These are phyloP conservation scores for Mythimna albipuncta DNA, from an alignment of 2,888 invertebrate species.

Conservation along the genomic window DNA sequence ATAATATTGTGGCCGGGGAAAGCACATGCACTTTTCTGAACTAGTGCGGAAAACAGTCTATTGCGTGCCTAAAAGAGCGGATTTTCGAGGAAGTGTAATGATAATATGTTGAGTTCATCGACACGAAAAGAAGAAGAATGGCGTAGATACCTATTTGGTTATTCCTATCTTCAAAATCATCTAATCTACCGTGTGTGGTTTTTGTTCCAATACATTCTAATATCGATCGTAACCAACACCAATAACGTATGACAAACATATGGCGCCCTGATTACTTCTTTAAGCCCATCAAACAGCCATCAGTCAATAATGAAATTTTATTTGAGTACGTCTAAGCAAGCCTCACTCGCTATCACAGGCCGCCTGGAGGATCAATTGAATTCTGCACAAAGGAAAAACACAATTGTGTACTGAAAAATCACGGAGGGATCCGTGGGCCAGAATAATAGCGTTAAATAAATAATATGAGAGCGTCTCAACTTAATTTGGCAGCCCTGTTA, in stretches of 20 bases:
- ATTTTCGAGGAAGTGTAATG: no score
- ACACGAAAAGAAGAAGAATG: no score
- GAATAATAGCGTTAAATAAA: constrained; percentile 73
- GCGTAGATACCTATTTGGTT: no score
- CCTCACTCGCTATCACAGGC: constrained; percentile 17
- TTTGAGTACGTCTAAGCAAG: constrained; percentile 44
- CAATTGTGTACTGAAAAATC: constrained; percentile 66
- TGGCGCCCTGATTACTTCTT: constrained; percentile 32
- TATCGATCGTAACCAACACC: neutral
- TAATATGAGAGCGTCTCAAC: constrained; percentile 69
- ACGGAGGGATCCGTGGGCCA: constrained; percentile 59
- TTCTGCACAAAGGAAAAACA: constrained; percentile 60
- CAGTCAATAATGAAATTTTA: constrained; percentile 55
- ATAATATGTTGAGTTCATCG: no score
- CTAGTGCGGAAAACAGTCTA: no score
- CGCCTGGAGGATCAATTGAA: constrained; percentile 53
- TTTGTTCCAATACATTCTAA: no score
- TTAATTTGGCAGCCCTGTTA: constrained; percentile 68
- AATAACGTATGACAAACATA: constrained; percentile 6
- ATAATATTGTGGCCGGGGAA: no score
- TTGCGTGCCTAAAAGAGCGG: no score
- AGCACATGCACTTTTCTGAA: no score
- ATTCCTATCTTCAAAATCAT: no score
- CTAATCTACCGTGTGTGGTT: neutral
- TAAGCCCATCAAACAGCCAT: constrained; percentile 42